phyloP scores from a whole-genome alignment of 2,113 vertebrate genomes.

The Microtus oregoni region DNA sequence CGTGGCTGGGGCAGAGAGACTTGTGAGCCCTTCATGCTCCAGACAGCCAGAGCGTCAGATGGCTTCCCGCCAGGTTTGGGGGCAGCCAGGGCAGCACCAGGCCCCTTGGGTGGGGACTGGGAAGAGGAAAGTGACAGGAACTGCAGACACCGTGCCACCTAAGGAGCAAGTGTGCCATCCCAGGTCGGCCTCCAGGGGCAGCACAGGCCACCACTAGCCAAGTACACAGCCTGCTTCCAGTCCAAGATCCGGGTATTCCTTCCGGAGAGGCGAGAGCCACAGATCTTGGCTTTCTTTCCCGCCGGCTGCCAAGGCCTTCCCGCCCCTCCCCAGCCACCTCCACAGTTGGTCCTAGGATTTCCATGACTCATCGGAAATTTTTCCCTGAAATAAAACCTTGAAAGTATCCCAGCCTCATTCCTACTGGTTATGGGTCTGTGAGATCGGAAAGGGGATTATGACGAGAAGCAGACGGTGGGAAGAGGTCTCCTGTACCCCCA shows the following conservation, averaged over 20 bases:
- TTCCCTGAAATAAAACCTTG: constrained; percentile 65
- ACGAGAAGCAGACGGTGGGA: rapidly evolving
- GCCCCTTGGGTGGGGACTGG: not conserved
- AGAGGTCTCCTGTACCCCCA: not conserved
- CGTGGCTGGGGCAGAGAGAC: constrained; percentile 89
- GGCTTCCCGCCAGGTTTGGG: not conserved
- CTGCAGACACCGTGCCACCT: not conserved
- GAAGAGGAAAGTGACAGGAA: not conserved
- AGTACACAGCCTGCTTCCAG: not conserved
- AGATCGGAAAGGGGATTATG: not conserved
- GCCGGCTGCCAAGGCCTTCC: not conserved
- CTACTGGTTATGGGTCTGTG: not conserved
- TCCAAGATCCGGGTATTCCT: constrained; percentile 60
- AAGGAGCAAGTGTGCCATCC: not conserved
- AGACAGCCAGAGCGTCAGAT: not conserved
- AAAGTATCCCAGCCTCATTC: constrained; percentile 9
- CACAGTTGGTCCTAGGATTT: constrained; percentile 64
- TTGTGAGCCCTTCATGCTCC: constrained; percentile 13
- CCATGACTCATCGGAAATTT: constrained; percentile 69
- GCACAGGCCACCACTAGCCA: constrained; percentile 33
- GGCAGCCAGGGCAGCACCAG: not conserved
- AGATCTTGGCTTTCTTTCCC: constrained; percentile 2
- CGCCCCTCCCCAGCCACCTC: constrained; percentile 7
- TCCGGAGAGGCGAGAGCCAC: not conserved
- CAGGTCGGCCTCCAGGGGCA: constrained; percentile 56